These are phyloP conservation scores for Hemibagrus wyckioides DNA, from an alignment of 2,113 vertebrate genomes.

Conservation along the genomic window DNA sequence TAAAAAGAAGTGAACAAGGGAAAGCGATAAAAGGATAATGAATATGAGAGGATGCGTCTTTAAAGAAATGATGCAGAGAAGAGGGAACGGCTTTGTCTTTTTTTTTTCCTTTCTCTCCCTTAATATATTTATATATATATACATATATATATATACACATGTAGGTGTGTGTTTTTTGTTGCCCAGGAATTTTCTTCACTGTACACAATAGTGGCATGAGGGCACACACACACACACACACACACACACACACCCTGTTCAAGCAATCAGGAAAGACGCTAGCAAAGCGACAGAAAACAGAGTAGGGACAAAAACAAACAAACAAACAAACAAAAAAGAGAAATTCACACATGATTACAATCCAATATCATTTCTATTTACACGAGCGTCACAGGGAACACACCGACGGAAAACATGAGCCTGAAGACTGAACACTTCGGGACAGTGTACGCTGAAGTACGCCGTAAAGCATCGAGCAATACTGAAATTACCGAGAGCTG, in stretches of 20 bases:
- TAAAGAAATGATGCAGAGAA: background rate
- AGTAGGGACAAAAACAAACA: conserved; percentile 60
- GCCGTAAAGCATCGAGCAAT: conserved; percentile 33
- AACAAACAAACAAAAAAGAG: conserved; percentile 44
- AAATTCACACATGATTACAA: conserved; percentile 30
- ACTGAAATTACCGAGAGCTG: conserved; percentile 42
- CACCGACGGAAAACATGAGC: background rate
- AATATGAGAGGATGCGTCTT: background rate
- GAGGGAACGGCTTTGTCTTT: too few relatives aligned
- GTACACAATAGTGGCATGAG: background rate
- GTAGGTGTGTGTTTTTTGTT: background rate
- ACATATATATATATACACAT: conserved; percentile 17
- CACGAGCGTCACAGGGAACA: conserved; percentile 7
- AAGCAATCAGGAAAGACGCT: conserved; percentile 56
- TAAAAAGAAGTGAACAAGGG: background rate
- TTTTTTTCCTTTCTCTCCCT: background rate
- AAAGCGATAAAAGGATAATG: background rate
- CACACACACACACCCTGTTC: background rate
- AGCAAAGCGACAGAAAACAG: conserved; percentile 50
- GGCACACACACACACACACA: conserved; percentile 1
- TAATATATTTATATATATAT: too few relatives aligned
- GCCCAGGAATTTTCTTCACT: background rate
- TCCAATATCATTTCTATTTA: conserved; percentile 41
- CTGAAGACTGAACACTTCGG: conserved; percentile 8
- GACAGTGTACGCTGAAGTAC: background rate